phyloP scores from a whole-genome alignment of 1,140 invertebrate species.

The Mycetomoellerius zeteki region DNA sequence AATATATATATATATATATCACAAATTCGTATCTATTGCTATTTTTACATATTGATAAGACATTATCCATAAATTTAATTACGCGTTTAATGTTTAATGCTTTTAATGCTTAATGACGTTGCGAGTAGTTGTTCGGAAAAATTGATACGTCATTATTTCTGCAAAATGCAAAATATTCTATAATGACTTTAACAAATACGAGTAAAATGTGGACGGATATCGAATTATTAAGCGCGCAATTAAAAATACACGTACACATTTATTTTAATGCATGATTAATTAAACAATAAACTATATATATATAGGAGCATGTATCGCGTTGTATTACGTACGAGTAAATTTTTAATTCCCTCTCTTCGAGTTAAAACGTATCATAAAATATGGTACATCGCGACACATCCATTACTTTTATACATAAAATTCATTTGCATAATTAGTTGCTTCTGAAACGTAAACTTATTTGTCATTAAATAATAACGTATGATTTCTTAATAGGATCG shows the following conservation, averaged over 20 bases:
- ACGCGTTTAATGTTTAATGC: constrained; percentile 54
- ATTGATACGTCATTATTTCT: constrained; percentile 66
- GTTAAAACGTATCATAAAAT: constrained; percentile 52
- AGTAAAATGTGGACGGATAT: constrained; percentile 47
- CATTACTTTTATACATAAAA: constrained; percentile 54
- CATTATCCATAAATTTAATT: constrained; percentile 50
- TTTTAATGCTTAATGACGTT: constrained; percentile 53
- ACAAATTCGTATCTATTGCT: neutral
- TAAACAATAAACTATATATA: constrained; percentile 65
- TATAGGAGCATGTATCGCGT: constrained; percentile 46
- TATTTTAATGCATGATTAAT: constrained; percentile 68
- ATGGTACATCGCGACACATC: constrained; percentile 43
- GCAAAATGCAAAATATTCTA: constrained; percentile 62
- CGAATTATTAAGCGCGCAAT: constrained; percentile 62
- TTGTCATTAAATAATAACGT: constrained; percentile 17
- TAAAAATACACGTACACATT: constrained; percentile 65
- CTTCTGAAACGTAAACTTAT: constrained; percentile 33
- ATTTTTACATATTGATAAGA: constrained; percentile 43
- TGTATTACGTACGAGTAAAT: constrained; percentile 59
- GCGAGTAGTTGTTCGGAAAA: constrained; percentile 55
- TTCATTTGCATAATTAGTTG: constrained; percentile 53
- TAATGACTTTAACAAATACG: constrained; percentile 73
- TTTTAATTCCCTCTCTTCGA: constrained; percentile 35
- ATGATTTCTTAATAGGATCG: constrained; percentile 25
- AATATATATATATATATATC: too few relatives aligned